Percentiles rank a stretch among this genome's conserved stretches.
Evolutionary conservation across 2,797 vertebrate species (phyloP).

Genomic region (Numenius phaeopus): DNA sequence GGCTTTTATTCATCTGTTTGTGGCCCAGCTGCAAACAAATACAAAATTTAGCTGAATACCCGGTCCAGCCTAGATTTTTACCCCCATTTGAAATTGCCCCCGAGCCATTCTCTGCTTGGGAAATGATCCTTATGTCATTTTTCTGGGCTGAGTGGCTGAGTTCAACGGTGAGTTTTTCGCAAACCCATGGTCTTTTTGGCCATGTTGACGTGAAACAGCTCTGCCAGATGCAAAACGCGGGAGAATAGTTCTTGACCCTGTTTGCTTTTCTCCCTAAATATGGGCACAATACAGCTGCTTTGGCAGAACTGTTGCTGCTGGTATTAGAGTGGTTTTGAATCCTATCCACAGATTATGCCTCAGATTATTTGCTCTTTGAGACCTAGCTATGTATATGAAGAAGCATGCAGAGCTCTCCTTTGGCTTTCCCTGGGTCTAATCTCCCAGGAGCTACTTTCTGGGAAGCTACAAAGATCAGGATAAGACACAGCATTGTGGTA

Average conservation of each 20-base stretch:
- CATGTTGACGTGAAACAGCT: background rate
- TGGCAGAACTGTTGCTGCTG: background rate
- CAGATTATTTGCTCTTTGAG: background rate
- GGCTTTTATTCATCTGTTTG: background rate
- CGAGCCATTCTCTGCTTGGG: background rate
- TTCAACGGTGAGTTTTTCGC: background rate
- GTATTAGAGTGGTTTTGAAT: background rate
- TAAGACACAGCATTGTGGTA: background rate
- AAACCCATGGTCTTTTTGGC: background rate
- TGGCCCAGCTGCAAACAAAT: background rate
- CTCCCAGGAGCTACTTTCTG: background rate
- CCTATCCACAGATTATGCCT: background rate
- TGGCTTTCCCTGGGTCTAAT: background rate
- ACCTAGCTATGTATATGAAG: background rate
- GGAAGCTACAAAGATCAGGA: background rate
- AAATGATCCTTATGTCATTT: background rate
- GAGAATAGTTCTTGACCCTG: background rate
- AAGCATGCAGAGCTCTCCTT: background rate
- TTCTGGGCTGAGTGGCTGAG: background rate
- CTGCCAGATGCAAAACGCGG: background rate
- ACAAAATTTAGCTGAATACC: background rate
- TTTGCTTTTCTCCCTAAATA: slow-evolving; percentile 13
- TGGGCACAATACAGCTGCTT: background rate
- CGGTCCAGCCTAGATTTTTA: background rate
- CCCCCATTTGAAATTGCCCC: background rate